phyloP scores from a whole-genome alignment of 2,888 invertebrate genomes.

The Amiota communis region DNA sequence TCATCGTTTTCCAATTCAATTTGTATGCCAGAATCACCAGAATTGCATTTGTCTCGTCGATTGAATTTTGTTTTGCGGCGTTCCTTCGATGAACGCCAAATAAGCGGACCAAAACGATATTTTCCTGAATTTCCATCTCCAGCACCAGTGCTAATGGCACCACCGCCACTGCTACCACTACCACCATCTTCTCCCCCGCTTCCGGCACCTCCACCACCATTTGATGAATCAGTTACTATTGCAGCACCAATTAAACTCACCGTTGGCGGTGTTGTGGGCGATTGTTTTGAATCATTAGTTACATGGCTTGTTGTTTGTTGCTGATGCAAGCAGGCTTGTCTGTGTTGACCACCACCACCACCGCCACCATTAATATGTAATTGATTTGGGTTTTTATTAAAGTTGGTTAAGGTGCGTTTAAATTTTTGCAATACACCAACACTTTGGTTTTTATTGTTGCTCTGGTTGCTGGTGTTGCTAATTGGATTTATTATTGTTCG shows the following conservation, averaged over 20 bases:
- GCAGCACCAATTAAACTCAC: slow-evolving; percentile 42
- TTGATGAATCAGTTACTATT: slow-evolving; percentile 27
- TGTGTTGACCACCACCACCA: background rate
- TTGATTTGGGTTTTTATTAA: slow-evolving; percentile 60
- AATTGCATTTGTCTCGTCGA: slow-evolving; percentile 81
- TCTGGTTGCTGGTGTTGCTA: slow-evolving; percentile 32
- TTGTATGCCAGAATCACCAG: slow-evolving; percentile 83
- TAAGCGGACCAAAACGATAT: slow-evolving; percentile 80
- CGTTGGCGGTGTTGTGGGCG: slow-evolving; percentile 38
- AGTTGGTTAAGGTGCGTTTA: slow-evolving; percentile 79
- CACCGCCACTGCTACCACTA: slow-evolving; percentile 1
- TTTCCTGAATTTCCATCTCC: slow-evolving; percentile 56
- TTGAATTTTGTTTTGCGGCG: slow-evolving; percentile 81
- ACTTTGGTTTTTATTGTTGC: slow-evolving; percentile 40
- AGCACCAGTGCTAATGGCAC: background rate
- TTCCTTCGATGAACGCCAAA: slow-evolving; percentile 83
- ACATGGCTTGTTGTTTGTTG: slow-evolving; percentile 25
- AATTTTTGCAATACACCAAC: slow-evolving; percentile 80
- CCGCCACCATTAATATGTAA: slow-evolving; percentile 42
- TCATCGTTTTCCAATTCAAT: slow-evolving; percentile 76
- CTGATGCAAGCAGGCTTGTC: slow-evolving; percentile 36
- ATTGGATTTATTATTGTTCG: slow-evolving; percentile 33
- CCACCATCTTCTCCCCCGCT: background rate
- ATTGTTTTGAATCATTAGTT: slow-evolving; percentile 11
- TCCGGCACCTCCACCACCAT: slow-evolving; percentile 10